Evolutionary conservation across 2,113 vertebrate species (phyloP), one percentile per base, ranked within the genome.

Genomic region (Rana temporaria): DNA sequence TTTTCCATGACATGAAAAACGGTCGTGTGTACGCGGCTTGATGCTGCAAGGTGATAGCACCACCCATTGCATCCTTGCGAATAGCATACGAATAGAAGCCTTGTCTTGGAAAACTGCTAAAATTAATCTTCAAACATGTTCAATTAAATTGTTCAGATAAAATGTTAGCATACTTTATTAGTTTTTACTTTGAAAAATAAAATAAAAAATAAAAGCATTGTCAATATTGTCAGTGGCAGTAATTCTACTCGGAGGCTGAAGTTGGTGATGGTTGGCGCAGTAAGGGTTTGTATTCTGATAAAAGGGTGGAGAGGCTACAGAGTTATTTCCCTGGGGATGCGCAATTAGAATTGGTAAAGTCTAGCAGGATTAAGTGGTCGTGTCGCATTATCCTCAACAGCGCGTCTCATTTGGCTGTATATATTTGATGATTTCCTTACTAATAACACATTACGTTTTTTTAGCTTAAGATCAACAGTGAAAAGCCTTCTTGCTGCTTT

Each of bases 381-480:
- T 17, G 0, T 57, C 0, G 0, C 70, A 32, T 77, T 59, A 84
- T 71, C 15, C 17, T 4, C 65, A 34, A 82, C 72, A 16, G 22
- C 70, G 73, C 19, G 52, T 26, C 81, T 70, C 64, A n/a, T 55
- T 56, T 52, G 22, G 82, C 74, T 67, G 34, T 62, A 2, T 2
- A 3, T 16, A 66, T 48, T 78, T 78, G 85, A 68, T 85, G 38
- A 76, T 83, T 15, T n/a, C 81, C 85, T 69, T 75, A 42, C 55
- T 86, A 84, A 7, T 0, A 19, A 73, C 87, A 88, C 88, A 88
- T 88, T 89, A 84, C 86, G 78, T 19, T 82, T 90, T 90, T 89
- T 66, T 87, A 85, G 85, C 90, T 92, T 88, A 84, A 73, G 4
- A 60, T 82, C 79, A 88, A 81, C 79, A 86, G 78, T 67, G 81